Conservation (phyloP, 1,140 invertebrate genomes). For the Leptestheria dahalacensis region DNA sequence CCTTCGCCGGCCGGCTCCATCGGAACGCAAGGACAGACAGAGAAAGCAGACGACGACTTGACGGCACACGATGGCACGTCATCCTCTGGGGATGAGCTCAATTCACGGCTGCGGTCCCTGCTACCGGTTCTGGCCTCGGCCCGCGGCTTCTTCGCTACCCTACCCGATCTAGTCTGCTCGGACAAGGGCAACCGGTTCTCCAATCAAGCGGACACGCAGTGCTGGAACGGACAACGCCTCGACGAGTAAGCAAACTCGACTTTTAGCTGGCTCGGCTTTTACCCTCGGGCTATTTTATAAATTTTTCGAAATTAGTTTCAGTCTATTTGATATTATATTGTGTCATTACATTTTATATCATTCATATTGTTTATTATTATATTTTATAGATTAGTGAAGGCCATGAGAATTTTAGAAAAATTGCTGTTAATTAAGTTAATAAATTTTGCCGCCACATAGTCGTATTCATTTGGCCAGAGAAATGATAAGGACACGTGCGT, state of each 20-base stretch:
- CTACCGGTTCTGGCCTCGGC: conserved; percentile 44
- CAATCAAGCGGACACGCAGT: conserved; percentile 31
- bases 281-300: neutral
- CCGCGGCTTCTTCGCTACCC: conserved; percentile 47
- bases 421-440: no score
- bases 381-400: no score
- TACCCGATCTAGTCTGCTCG: conserved; percentile 48
- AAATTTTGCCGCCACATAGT: no score
- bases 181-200: conserved; percentile 36
- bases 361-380: no score
- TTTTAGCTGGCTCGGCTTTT: no score
- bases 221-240: conserved; percentile 58
- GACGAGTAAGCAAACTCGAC: conserved; percentile 69
- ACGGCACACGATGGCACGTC: neutral
- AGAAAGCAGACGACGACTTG: neutral
- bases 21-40: neutral
- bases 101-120: conserved; percentile 43
- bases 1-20: neutral
- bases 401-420: no score
- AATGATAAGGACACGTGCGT: no score
- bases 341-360: no score
- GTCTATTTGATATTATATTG: neutral
- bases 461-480: no score
- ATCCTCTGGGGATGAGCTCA: conserved; percentile 20
- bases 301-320: neutral